Evolutionary conservation across 2,113 vertebrate genomes (phyloP).

Genomic region (Saguinus midas): DNA sequence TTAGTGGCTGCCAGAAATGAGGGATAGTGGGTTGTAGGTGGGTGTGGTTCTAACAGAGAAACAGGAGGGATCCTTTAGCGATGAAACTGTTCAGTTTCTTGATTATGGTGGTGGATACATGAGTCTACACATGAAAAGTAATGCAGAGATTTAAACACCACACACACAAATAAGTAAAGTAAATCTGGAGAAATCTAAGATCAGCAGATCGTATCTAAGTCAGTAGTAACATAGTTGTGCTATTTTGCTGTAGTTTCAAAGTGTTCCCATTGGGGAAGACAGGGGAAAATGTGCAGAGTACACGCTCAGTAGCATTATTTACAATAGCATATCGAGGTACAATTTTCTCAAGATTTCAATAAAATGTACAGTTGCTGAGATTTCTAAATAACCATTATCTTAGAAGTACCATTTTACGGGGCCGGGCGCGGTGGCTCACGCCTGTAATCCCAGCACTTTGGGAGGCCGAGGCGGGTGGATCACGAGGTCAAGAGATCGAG

Average conservation of each 20-base stretch:
- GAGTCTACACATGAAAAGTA: not conserved
- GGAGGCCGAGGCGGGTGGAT: too few species aligned
- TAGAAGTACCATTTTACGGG: not conserved
- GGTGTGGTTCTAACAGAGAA: not conserved
- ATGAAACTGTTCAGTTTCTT: not conserved
- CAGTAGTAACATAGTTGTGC: not conserved
- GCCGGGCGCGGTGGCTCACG: too few species aligned
- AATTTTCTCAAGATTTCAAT: slow-evolving; percentile 16
- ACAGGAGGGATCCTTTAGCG: not conserved
- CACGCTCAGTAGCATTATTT: not conserved
- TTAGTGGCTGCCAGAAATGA: not conserved
- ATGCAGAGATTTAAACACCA: not conserved
- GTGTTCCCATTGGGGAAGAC: not conserved
- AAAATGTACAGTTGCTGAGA: not conserved
- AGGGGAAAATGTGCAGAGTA: not conserved
- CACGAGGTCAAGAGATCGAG: too few species aligned
- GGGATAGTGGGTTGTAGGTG: not conserved
- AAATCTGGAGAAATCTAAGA: not conserved
- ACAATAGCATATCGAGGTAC: not conserved
- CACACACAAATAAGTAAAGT: not conserved
- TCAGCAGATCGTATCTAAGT: not conserved
- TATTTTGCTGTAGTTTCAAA: not conserved
- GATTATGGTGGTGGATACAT: not conserved
- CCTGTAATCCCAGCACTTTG: too few species aligned
- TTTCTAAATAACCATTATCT: not conserved